Evolutionary conservation across 2,113 vertebrate genomes (phyloP), one percentile per base, ranked within the genome.

Genomic region (Callipepla squamata): DNA sequence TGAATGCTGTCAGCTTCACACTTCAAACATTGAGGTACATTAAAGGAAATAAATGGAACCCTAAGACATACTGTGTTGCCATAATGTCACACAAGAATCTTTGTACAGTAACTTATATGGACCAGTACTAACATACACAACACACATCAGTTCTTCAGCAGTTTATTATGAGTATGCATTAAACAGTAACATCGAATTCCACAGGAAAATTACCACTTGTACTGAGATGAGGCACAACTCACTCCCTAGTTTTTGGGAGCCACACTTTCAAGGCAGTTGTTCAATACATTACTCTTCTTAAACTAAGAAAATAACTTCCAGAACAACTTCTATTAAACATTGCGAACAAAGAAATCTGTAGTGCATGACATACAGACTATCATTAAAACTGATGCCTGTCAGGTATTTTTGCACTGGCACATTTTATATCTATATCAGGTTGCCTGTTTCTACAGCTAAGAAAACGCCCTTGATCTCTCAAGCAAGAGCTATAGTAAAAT

Each of bases 281-380:
- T 42, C 21, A 48, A 47, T 3, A 28, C 1, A 0, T 1, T 3
- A 65, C 8, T 45, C 28, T 9, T 86, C 77, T 23, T 36, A 75
- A n/a, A 58, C 1, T 10, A 13, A 28, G 53, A 57, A 82, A 94
- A 81, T 72, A 85, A 6, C 11, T 67, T 74, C 32, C 32, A 67
- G 28, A 78, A 70, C 2, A 2, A 7, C 4, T 80, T 6, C 42
- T 44, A 80, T 2, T 12, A 28, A 87, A 59, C 26, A 80, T 5
- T 74, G 30, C 28, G 13, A n/a, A 11, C 40, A 48, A 45, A n/a
- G 19, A 59, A 25, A 30, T 62, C 12, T 20, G 36, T 20, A 34
- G 1, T 1, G 8, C 4, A 2, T 2, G 1, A n/a, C 15, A 3
- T 11, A 30, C 6, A 82, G 19, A 7, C 19, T 44, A 13, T 47